Conservation (phyloP, 2,113 vertebrate species). For the Maccullochella peelii region DNA sequence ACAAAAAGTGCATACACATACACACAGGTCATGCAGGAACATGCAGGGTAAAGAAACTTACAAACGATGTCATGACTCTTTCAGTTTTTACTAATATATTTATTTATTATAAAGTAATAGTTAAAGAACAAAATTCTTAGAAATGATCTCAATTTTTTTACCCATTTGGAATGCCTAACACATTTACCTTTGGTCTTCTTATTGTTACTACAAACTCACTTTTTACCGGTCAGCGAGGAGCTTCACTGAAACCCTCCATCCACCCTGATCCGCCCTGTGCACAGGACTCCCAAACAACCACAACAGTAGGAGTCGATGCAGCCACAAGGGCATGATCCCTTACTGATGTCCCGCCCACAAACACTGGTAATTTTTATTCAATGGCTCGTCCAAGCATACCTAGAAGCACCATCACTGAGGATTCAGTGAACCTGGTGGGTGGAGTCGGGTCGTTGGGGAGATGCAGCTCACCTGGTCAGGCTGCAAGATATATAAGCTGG, state of each 20-base stretch:
- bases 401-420: neutral
- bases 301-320: neutral
- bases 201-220: neutral
- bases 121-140: neutral
- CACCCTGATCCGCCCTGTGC: neutral
- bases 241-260: neutral
- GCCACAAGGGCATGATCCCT: neutral
- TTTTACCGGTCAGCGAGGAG: neutral
- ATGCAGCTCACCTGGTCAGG: too few relatives aligned
- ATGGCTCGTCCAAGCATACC: neutral
- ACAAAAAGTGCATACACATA: neutral
- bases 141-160: neutral
- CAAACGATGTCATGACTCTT: neutral
- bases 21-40: neutral
- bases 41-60: neutral
- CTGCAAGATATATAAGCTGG: too few relatives aligned
- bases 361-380: conserved; percentile 6
- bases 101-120: neutral
- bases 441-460: too few relatives aligned
- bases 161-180: neutral
- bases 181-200: neutral
- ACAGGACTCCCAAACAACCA: neutral
- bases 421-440: too few relatives aligned
- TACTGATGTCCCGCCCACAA: neutral
- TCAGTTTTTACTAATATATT: neutral